A percentile compares a stretch with the other conserved stretches of the same genome.
Evolutionary conservation across 2,113 vertebrate genomes (phyloP).

Genomic region (Campylomormyrus numenius): DNA sequence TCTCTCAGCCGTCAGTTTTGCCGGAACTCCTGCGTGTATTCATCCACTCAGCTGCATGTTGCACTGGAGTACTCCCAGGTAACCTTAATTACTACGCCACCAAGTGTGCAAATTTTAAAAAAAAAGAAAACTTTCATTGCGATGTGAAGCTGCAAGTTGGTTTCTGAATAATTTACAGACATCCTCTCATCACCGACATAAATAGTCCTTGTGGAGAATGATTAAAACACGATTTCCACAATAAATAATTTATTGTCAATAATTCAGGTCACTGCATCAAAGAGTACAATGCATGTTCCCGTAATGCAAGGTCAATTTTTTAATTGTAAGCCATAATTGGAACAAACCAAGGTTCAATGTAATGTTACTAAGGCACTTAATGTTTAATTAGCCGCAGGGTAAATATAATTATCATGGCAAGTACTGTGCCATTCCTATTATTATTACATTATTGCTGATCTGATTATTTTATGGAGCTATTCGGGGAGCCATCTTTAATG

Average conservation of each 20-base stretch:
- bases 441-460: conserved; percentile 27
- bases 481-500: not conserved
- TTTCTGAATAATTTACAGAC: conserved; percentile 12
- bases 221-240: conserved; percentile 7
- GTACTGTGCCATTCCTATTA: conserved; percentile 8
- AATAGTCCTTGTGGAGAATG: not conserved
- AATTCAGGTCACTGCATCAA: conserved; percentile 15
- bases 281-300: not conserved
- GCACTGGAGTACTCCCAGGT: not conserved
- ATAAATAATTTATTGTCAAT: conserved; percentile 16
- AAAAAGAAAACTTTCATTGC: not conserved
- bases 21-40: not conserved
- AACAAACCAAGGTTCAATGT: conserved; percentile 25
- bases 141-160: not conserved
- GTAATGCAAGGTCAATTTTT: conserved; percentile 24
- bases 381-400: conserved; percentile 28
- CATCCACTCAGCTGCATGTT: not conserved
- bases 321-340: conserved; percentile 33
- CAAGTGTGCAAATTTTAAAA: not conserved
- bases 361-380: conserved; percentile 23
- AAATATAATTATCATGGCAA: conserved; percentile 24
- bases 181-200: not conserved
- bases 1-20: not conserved
- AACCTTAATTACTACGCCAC: not conserved
- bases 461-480: conserved; percentile 17